Evolutionary conservation across 2,797 vertebrate species (phyloP).

Genomic region (Danio albolineatus): DNA sequence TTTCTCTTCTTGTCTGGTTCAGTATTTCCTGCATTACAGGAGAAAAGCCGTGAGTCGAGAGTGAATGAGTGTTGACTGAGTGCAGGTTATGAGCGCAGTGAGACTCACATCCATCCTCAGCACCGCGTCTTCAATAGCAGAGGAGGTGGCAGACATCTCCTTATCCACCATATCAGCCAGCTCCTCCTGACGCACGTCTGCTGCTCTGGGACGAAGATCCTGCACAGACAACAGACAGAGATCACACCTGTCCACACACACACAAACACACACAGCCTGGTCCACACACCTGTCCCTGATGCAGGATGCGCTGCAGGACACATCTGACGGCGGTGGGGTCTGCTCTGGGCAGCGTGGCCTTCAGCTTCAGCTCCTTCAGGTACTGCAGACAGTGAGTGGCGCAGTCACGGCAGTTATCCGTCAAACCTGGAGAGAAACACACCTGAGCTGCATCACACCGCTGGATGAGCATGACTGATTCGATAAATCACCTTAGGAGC

Average conservation of each 20-base stretch:
- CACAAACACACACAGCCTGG: background rate
- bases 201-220: slow-evolving; percentile 86
- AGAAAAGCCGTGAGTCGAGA: background rate
- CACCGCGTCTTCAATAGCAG: slow-evolving; percentile 87
- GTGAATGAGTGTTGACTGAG: background rate
- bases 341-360: slow-evolving; percentile 71
- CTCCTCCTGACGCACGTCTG: slow-evolving; percentile 88
- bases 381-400: slow-evolving; percentile 76
- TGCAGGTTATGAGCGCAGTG: background rate
- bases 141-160: slow-evolving; percentile 91
- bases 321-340: slow-evolving; percentile 70
- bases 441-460: background rate
- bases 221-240: slow-evolving; percentile 59
- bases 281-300: slow-evolving; percentile 69
- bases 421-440: slow-evolving; percentile 67
- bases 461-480: too few species aligned
- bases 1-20: slow-evolving; percentile 86
- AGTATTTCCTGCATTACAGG: slow-evolving; percentile 88
- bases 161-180: slow-evolving; percentile 93
- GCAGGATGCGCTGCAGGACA: slow-evolving; percentile 73
- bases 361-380: slow-evolving; percentile 78
- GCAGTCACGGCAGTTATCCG: slow-evolving; percentile 76
- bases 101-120: slow-evolving; percentile 88
- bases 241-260: background rate
- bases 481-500: too few species aligned